Base-by-base conservation (phyloP, 2,113 vertebrate genomes). In the Callocephalon fimbriatum region DNA sequence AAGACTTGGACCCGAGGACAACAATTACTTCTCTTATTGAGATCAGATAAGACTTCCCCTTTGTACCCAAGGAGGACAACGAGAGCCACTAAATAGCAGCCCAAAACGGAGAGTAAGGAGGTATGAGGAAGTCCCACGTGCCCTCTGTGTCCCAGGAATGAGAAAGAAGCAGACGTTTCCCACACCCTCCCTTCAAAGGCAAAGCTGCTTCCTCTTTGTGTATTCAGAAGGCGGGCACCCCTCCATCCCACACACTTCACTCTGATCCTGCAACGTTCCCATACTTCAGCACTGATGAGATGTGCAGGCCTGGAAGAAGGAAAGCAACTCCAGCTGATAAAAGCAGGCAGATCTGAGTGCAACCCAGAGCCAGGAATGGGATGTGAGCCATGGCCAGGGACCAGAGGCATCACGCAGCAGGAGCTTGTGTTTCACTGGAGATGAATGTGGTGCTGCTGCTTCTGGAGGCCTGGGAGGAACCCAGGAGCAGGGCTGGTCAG, bases 101-200 rank as follows among this genome's bases (percentile, higher is more conserved):
- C 71, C 75, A 27, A 51, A 79, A 15, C 0, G 1, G 21, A 17
- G 62, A 27, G 61, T 2, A 37, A 20, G 1, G 22, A 47, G 40
- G 58, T 7, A 44, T 16, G 67, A 97, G 86, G 90, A 92, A 88
- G 63, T 15, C 22, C 27, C 3, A 22, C 25, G 1, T 35, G 86
- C 53, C 84, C 80, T 83, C 82, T 73, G 17, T 0, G 7, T 10
- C 71, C 83, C 67, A n/a, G 31, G 74, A 38, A 56, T 22, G 21
- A 32, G 79, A 23, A 21, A 88, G 47, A 15, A 73, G 83, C 75
- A 88, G 95, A 76, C 26, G 0, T 59, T 80, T 96, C 91, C 88
- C 88, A 94, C 93, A 88, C 54, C 94, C 93, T 80, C 71, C 56
- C 48, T 67, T 67, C 48, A 40, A 61, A 81, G 88, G 79, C 58